These are phyloP conservation scores for Plectropomus leopardus DNA, from an alignment of 2,113 vertebrate genomes.

Conservation along the genomic window DNA sequence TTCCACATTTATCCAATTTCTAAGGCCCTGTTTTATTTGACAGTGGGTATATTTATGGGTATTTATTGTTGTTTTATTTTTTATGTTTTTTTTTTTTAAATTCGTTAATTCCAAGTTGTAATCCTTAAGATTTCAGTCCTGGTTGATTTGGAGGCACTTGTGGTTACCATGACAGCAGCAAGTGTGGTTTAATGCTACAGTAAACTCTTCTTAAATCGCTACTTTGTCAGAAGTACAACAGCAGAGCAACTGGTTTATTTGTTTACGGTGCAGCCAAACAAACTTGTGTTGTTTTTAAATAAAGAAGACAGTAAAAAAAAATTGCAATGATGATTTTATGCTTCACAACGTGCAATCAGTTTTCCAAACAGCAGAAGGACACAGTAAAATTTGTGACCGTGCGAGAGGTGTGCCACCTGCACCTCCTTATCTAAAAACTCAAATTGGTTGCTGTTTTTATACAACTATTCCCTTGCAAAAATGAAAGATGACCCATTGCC, in stretches of 20 bases:
- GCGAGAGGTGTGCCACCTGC: background rate
- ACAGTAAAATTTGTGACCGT: background rate
- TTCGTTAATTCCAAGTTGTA: background rate
- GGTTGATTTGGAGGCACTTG: background rate
- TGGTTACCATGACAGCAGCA: background rate
- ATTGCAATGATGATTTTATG: background rate
- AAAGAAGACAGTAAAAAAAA: background rate
- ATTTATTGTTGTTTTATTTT: too few relatives aligned
- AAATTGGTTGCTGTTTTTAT: background rate
- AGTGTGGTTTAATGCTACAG: background rate
- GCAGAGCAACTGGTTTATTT: background rate
- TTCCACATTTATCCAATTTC: background rate
- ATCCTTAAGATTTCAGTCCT: background rate
- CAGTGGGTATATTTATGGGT: background rate
- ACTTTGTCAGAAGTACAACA: background rate
- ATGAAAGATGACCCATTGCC: background rate
- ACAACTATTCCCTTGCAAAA: background rate
- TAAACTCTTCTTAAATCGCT: background rate
- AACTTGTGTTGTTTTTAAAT: background rate
- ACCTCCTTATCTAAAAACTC: background rate
- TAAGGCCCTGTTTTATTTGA: background rate
- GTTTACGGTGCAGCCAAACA: background rate
- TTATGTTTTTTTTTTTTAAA: too few relatives aligned
- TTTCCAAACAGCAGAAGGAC: background rate
- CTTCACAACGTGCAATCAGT: background rate